Conservation (phyloP, 2,888 invertebrate genomes). For the Cheiracanthium punctorium region DNA sequence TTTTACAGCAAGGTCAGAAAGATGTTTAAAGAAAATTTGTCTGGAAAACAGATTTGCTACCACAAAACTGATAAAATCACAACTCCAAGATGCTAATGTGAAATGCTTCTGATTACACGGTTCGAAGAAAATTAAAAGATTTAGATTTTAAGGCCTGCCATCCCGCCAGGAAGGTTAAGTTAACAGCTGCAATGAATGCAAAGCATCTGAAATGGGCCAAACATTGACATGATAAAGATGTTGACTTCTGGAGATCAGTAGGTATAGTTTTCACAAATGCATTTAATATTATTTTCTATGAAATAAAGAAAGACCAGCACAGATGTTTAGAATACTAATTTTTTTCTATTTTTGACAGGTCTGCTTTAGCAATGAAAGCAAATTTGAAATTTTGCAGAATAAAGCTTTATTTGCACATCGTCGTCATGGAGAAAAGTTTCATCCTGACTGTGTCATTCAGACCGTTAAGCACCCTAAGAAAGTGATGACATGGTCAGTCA, state of each 20-base stretch:
- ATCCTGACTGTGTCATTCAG: constrained; percentile 1
- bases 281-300: neutral
- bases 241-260: too few species aligned
- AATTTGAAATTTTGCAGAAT: constrained; percentile 12
- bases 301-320: neutral
- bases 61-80: neutral
- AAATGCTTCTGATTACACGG: too few species aligned
- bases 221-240: too few species aligned
- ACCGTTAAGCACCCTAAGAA: constrained; percentile 9
- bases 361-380: neutral
- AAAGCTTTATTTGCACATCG: neutral
- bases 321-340: neutral
- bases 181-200: constrained; percentile 6
- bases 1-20: neutral
- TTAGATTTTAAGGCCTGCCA: neutral
- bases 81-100: neutral
- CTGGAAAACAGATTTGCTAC: constrained; percentile 5
- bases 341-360: constrained; percentile 14
- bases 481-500: constrained; percentile 7
- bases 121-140: neutral
- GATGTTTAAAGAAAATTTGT: constrained; percentile 2
- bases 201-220: neutral
- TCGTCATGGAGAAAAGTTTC: constrained; percentile 1
- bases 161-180: neutral
- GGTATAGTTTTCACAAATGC: neutral